A percentile compares a stretch with the other conserved stretches of the same genome.
Conservation (phyloP, 2,888 invertebrate genomes). For the Lasioglossum figueresi region DNA sequence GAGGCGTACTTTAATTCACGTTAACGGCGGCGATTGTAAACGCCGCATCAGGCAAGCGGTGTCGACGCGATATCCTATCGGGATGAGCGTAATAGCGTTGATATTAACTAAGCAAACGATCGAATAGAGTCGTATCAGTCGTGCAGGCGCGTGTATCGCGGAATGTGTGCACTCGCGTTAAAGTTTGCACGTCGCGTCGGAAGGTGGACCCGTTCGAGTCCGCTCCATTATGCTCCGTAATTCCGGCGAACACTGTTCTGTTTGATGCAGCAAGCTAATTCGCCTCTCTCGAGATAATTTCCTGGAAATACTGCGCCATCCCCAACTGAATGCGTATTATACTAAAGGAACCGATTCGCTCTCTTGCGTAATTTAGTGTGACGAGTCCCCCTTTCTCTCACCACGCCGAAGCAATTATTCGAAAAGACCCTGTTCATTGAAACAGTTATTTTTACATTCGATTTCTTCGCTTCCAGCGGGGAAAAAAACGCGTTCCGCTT, state of each 20-base stretch:
- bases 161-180: constrained; percentile 42
- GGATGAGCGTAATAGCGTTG: constrained; percentile 71
- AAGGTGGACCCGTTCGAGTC: constrained; percentile 56
- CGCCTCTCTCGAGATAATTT: constrained; percentile 11
- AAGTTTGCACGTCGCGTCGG: constrained; percentile 60
- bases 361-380: not conserved
- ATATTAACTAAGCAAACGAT: constrained; percentile 75
- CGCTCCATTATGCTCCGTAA: constrained; percentile 43
- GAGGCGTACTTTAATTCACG: constrained; percentile 55
- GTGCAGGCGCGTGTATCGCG: constrained; percentile 52
- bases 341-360: not conserved
- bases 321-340: not conserved
- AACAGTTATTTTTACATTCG: not conserved
- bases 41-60: constrained; percentile 42
- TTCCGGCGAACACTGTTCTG: constrained; percentile 55
- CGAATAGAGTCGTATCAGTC: constrained; percentile 70
- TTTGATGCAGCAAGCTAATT: constrained; percentile 38
- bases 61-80: constrained; percentile 69
- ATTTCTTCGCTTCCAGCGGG: not conserved
- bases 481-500: not conserved
- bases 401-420: not conserved
- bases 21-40: constrained; percentile 56
- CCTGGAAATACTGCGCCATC: not conserved
- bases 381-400: not conserved
- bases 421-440: not conserved